Evolutionary conservation across 2,888 invertebrate genomes (phyloP).

Genomic region (Hirtodrosophila confusa): DNA sequence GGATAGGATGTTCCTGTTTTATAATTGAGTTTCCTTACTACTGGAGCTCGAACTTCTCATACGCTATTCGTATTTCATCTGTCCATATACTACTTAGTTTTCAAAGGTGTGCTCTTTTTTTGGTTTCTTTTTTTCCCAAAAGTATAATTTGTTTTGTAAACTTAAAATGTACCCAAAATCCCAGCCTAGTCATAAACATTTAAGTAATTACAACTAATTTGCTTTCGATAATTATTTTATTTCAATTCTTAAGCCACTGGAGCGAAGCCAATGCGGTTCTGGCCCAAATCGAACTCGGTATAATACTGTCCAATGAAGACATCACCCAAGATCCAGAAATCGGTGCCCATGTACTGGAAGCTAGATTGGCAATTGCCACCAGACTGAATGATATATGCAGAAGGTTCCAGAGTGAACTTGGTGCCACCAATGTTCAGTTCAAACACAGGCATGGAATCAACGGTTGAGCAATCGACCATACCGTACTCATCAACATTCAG

Average conservation of each 20-base stretch:
- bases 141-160: too few species aligned
- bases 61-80: too few species aligned
- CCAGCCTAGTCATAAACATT: too few species aligned
- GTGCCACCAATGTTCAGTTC: constrained; percentile 90
- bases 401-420: constrained; percentile 89
- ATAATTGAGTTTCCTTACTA: too few species aligned
- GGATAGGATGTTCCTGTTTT: too few species aligned
- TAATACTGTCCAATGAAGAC: constrained; percentile 97
- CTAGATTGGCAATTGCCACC: constrained; percentile 94
- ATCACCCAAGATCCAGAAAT: constrained; percentile 97
- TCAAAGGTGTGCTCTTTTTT: too few species aligned
- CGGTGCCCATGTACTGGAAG: constrained; percentile 92
- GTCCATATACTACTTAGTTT: too few species aligned
- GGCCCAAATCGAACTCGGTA: constrained; percentile 96
- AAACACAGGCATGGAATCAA: constrained; percentile 91
- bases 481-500: constrained; percentile 41
- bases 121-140: too few species aligned
- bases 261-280: constrained; percentile 95
- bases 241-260: constrained; percentile 81
- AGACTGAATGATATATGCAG: constrained; percentile 89
- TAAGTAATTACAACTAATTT: too few species aligned
- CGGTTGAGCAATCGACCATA: constrained; percentile 90
- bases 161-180: too few species aligned
- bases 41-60: too few species aligned
- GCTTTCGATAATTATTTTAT: constrained; percentile 26